Evolutionary conservation across 2,888 invertebrate species (phyloP), one percentile per base, ranked within the genome.

Genomic region (Pycnomerus fuliginosus): DNA sequence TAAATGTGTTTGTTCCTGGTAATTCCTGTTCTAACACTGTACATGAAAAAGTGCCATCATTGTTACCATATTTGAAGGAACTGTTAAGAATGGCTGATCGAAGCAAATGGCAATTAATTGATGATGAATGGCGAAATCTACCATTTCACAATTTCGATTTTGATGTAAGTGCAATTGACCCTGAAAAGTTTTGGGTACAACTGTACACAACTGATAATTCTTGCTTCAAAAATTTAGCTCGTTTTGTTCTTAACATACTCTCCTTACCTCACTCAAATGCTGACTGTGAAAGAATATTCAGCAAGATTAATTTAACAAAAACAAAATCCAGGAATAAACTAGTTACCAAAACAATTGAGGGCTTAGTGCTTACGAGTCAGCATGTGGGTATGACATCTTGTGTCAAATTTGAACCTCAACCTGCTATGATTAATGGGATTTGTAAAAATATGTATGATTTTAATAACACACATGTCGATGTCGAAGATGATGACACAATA

Each of bases 241-340:
- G 10, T 7, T 27, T 27, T 27, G 10, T 10, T 4, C 4, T 27
- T 4, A 27, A 7, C 27, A 27, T 27, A 8, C 11, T 27, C 5
- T 27, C n/a, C 11, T 10, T 27, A 10, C 11, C 27, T 4, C 27
- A 27, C 10, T 27, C 27, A 27, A 27, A 10, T 10, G 27, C 27
- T 7, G 10, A 10, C 5, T 27, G 27, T 10, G 27, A 27, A 27
- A 7, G 27, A 27, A 10, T 27, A 7, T 27, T 27, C 10, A 7
- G 7, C 11, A 27, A 27, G 11, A 10, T 27, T 8, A 27, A 27
- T 27, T 27, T 27, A 10, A 10, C 7, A 4, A 20, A 20, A 20
- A 20, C 20, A 4, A 20, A 20, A 20, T 20, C 20, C 7, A 20
- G 20, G 20, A 20, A 20, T 20, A 20, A 20, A 20, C 20, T 20